These are phyloP conservation scores for Ctenopoma multispine DNA, from an alignment of 2,797 vertebrate genomes.

Conservation along the genomic window DNA sequence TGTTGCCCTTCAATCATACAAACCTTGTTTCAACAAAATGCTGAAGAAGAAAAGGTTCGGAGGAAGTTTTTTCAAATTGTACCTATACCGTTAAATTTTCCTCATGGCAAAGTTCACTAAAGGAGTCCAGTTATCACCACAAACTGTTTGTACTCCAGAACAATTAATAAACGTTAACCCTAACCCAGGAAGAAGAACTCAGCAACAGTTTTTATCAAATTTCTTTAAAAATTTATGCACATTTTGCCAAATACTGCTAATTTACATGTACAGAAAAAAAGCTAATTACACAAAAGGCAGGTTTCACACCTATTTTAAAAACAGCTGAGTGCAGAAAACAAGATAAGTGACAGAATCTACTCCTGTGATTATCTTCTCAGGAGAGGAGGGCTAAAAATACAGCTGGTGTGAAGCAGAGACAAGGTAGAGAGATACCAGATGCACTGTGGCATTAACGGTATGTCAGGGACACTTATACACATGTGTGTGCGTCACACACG, in stretches of 20 bases:
- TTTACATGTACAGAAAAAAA: neutral
- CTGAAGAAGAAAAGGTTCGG: neutral
- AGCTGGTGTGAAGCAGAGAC: conserved; percentile 71
- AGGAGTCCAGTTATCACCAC: neutral
- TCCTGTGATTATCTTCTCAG: conserved; percentile 72
- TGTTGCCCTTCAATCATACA: neutral
- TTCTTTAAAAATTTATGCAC: neutral
- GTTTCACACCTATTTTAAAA: conserved; percentile 45
- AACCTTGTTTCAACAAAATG: neutral
- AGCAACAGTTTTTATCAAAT: neutral
- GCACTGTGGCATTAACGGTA: conserved; percentile 63
- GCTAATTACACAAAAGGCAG: neutral
- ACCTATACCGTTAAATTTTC: neutral
- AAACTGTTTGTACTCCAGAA: neutral
- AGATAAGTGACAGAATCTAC: conserved; percentile 63
- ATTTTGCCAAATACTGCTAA: neutral
- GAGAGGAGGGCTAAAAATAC: conserved; percentile 85
- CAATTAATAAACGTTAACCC: no score
- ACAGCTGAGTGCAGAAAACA: conserved; percentile 43
- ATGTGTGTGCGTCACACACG: conserved; percentile 1
- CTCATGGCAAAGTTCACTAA: neutral
- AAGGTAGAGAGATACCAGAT: conserved; percentile 79
- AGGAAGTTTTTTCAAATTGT: no score
- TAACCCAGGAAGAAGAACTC: neutral
- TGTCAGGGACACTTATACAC: conserved; percentile 68